Evolutionary conservation across 2,888 invertebrate genomes (phyloP).

Genomic region (Drosophila kanekoi): DNA sequence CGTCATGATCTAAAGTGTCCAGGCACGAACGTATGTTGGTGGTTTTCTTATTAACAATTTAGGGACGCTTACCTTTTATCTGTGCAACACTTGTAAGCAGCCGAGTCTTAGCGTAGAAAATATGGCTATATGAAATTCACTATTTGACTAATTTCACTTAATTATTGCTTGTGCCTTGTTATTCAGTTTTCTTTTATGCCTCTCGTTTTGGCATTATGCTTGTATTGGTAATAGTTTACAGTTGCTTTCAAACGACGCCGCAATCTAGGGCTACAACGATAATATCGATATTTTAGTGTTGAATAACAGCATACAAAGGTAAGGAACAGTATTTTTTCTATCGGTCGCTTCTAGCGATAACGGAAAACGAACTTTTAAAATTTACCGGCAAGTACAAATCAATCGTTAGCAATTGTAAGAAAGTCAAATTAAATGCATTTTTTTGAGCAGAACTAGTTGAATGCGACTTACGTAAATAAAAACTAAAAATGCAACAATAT

Average conservation of each 20-base stretch:
- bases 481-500: too few species aligned
- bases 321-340: slow-evolving; percentile 3
- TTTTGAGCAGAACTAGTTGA: too few species aligned
- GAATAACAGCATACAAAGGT: slow-evolving; percentile 5
- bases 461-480: too few species aligned
- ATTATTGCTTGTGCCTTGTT: slow-evolving; percentile 30
- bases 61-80: slow-evolving; percentile 8
- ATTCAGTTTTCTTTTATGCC: slow-evolving; percentile 49
- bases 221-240: slow-evolving; percentile 76
- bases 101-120: not conserved
- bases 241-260: slow-evolving; percentile 77
- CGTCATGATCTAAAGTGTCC: slow-evolving; percentile 69
- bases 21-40: slow-evolving; percentile 9
- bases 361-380: not conserved
- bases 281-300: slow-evolving; percentile 49
- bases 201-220: slow-evolving; percentile 37
- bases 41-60: not conserved
- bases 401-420: not conserved
- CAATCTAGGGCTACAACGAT: slow-evolving; percentile 57
- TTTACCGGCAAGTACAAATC: not conserved
- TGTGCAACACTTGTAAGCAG: slow-evolving; percentile 9
- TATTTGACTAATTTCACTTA: slow-evolving; percentile 15
- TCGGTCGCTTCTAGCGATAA: not conserved
- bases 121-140: not conserved
- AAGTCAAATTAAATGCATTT: not conserved